Evolutionary conservation across 2,797 vertebrate genomes (phyloP), one percentile per base, ranked within the genome.

Genomic region (Euthynnus affinis): DNA sequence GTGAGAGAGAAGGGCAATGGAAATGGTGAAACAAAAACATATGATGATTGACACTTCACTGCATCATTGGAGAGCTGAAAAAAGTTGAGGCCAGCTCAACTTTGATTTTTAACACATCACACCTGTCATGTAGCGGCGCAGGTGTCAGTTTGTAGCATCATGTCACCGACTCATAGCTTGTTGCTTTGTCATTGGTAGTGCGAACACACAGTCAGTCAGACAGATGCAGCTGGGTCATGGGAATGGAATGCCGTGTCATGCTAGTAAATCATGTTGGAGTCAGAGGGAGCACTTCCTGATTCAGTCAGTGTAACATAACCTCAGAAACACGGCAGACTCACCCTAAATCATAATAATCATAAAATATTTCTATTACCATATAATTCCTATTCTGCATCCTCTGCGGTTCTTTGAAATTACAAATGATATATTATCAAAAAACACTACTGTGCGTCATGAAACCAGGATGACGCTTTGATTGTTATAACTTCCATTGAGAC

Each of bases 231-330:
- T 44, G 73, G 77, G 79, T 84, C 80, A 87, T 91, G 87, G 87
- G 87, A 92, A 90, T 63, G 82, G 80, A 87, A 92, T 87, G 76
- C 78, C 0, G 25, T 80, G 44, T 88, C 68, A 72, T 80, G 56
- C 10, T 18, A 74, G 64, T 44, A 22, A 80, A 80, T 86, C 23
- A 65, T 69, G 77, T 60, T 48, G 25, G 73, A 84, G 83, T 90
- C 87, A 83, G 25, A 73, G 56, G 63, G 53, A 72, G 40, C 52
- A 84, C 79, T 92, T 93, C 85, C 90, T 84, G 63, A 79, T 88
- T 71, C 59, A 65, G 69, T 86, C 78, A 62, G 56, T 55, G 55
- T 63, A 76, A 67, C 71, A 78, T 9, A 62, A 76, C 53, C 62
- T 13, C 14, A 13, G 18, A 76, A 76, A 49, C 44, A 57, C 4